Conservation (phyloP, 1,140 invertebrate genomes). For the Cydia splendana region DNA sequence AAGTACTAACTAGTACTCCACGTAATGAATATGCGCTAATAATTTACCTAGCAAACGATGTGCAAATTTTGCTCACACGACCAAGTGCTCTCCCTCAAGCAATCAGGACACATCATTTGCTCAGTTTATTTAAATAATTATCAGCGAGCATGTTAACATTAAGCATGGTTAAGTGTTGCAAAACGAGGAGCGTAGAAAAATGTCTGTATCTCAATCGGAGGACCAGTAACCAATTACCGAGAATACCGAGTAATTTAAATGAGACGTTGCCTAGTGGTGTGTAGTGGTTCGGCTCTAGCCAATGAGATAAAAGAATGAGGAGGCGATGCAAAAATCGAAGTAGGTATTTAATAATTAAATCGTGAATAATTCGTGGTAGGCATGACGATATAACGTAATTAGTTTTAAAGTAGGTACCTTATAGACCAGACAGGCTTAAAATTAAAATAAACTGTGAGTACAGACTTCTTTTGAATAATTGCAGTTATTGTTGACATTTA, state of each 20-base stretch:
- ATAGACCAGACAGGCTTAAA: too few species aligned
- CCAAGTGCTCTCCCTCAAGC: constrained; percentile 21
- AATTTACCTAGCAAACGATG: constrained; percentile 6
- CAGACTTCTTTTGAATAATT: too few species aligned
- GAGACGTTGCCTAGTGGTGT: not conserved
- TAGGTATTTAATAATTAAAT: not conserved
- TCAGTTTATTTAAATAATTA: constrained; percentile 51
- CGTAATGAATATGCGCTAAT: constrained; percentile 20
- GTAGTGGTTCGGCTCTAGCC: not conserved
- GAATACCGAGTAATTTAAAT: constrained; percentile 51
- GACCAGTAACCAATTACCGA: constrained; percentile 67
- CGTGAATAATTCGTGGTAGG: not conserved
- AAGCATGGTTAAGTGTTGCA: constrained; percentile 29
- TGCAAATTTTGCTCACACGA: constrained; percentile 29
- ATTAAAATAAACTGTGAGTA: too few species aligned
- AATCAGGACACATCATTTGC: constrained; percentile 36
- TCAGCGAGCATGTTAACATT: constrained; percentile 36
- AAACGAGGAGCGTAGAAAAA: constrained; percentile 25
- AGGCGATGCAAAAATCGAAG: not conserved
- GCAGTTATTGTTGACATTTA: too few species aligned
- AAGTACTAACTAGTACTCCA: constrained; percentile 20
- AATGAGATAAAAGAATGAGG: not conserved
- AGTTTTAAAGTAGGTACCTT: not conserved
- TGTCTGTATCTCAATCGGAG: constrained; percentile 53
- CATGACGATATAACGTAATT: not conserved